Conservation (phyloP, 2,888 invertebrate species). For the Drosophila mimetica region DNA sequence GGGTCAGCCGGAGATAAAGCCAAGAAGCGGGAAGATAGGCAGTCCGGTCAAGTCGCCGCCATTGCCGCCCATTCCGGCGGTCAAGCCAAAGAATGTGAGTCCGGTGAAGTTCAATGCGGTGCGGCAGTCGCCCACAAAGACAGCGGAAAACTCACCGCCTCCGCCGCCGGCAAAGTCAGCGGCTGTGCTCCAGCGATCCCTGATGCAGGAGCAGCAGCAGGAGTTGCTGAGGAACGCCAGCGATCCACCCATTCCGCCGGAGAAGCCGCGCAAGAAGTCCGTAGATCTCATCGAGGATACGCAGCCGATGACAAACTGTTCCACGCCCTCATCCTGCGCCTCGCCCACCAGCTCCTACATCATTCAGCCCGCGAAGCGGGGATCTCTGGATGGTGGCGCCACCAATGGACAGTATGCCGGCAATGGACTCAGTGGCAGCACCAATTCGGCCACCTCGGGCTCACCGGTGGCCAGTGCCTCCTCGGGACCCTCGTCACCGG, state of each 20-base stretch:
- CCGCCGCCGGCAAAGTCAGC: slow-evolving; percentile 82
- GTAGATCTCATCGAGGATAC: slow-evolving; percentile 82
- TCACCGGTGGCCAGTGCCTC: slow-evolving; percentile 83
- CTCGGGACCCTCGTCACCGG: slow-evolving; percentile 84
- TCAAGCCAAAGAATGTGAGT: slow-evolving; percentile 83
- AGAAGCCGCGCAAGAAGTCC: slow-evolving; percentile 83
- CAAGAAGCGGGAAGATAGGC: slow-evolving; percentile 82
- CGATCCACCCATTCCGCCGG: slow-evolving; percentile 78
- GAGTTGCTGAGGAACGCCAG: slow-evolving; percentile 42
- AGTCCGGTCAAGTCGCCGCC: slow-evolving; percentile 84
- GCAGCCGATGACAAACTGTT: slow-evolving; percentile 54
- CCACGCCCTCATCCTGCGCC: slow-evolving; percentile 71
- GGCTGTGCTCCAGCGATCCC: slow-evolving; percentile 79
- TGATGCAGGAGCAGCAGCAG: slow-evolving; percentile 70
- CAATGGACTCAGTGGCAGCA: slow-evolving; percentile 72
- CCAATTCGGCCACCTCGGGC: slow-evolving; percentile 77
- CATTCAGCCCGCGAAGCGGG: slow-evolving; percentile 73
- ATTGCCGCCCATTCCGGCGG: slow-evolving; percentile 83
- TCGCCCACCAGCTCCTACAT: slow-evolving; percentile 62
- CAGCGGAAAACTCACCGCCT: slow-evolving; percentile 72
- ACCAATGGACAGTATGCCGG: slow-evolving; percentile 39
- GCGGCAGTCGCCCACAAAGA: slow-evolving; percentile 81
- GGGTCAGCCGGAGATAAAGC: slow-evolving; percentile 84
- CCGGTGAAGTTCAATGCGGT: slow-evolving; percentile 83
- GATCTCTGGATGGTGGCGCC: slow-evolving; percentile 68